A percentile compares a stretch with the other conserved stretches of the same genome.
phyloP scores from a whole-genome alignment of 2,113 vertebrate species.

The Ceratotherium simum region DNA sequence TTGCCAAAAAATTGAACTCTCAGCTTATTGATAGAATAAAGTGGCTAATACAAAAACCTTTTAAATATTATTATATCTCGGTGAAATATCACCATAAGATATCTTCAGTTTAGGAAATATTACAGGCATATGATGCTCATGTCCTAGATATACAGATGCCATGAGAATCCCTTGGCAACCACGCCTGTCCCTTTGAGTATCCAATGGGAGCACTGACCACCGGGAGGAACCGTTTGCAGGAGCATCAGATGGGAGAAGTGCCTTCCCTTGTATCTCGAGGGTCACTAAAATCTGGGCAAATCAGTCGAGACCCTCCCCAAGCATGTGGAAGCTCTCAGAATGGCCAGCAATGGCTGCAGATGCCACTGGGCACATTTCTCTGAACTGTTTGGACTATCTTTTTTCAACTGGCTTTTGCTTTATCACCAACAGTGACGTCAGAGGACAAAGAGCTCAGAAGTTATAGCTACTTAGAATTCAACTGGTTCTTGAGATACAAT shows the following conservation, averaged over 20 bases:
- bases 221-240: background rate
- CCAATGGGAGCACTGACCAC: too few relatives aligned
- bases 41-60: background rate
- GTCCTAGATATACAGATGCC: background rate
- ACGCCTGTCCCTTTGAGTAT: background rate
- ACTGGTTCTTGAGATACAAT: background rate
- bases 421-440: background rate
- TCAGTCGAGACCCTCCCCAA: background rate
- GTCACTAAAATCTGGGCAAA: background rate
- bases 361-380: background rate
- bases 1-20: background rate
- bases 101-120: background rate
- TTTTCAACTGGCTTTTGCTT: background rate
- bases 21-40: background rate
- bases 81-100: background rate
- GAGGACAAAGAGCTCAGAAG: background rate
- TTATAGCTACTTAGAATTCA: background rate
- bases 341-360: background rate
- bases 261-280: background rate
- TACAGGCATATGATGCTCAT: background rate
- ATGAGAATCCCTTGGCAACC: background rate
- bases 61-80: background rate
- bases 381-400: background rate
- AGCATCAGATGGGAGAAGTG: accelerated
- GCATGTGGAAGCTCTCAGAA: background rate